Conservation (phyloP, 1,140 invertebrate genomes). For the Drosophila willistoni region DNA sequence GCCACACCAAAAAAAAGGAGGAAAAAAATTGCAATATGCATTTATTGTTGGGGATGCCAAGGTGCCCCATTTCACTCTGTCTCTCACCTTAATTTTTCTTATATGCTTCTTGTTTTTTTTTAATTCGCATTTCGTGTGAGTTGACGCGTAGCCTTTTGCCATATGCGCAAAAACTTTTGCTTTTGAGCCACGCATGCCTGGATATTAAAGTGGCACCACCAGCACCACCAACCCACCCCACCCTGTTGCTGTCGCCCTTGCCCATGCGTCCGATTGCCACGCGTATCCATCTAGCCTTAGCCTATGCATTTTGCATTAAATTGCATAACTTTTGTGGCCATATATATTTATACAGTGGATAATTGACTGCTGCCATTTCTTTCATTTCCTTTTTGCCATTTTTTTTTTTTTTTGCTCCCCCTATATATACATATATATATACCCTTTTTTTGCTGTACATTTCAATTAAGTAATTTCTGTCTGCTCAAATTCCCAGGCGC, state of each 20-base stretch:
- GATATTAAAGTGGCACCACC: slow-evolving; percentile 53
- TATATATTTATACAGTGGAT: slow-evolving; percentile 32
- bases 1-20: neutral
- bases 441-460: slow-evolving; percentile 39
- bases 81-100: slow-evolving; percentile 28
- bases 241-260: neutral
- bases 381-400: slow-evolving; percentile 22
- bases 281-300: slow-evolving; percentile 18
- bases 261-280: neutral
- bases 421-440: no score
- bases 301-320: slow-evolving; percentile 73
- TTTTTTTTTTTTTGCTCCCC: slow-evolving; percentile 17
- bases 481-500: slow-evolving; percentile 72
- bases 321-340: slow-evolving; percentile 79
- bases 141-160: slow-evolving; percentile 77
- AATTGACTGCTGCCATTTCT: slow-evolving; percentile 32
- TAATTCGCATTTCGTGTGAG: slow-evolving; percentile 81
- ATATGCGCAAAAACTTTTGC: slow-evolving; percentile 71
- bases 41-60: slow-evolving; percentile 30
- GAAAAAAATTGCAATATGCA: neutral
- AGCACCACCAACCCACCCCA: neutral
- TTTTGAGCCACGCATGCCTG: slow-evolving; percentile 71
- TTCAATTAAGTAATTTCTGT: slow-evolving; percentile 78
- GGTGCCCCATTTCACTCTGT: slow-evolving; percentile 12
- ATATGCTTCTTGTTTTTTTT: slow-evolving; percentile 30